phyloP scores from a whole-genome alignment of 2,888 invertebrate genomes.

The Hirtodrosophila cameraria region DNA sequence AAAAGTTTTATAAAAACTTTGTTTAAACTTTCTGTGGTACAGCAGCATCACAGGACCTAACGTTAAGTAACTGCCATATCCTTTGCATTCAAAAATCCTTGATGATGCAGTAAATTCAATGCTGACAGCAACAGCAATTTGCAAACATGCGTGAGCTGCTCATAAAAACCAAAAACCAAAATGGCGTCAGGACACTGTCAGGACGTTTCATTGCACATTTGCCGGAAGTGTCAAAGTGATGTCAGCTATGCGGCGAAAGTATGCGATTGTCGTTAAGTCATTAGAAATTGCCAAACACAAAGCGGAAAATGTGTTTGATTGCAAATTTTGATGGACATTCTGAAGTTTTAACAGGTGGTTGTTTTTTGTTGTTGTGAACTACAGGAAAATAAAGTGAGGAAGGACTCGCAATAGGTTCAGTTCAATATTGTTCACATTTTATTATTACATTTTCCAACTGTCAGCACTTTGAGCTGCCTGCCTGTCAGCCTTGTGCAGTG shows the following conservation, averaged over 20 bases:
- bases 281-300: slow-evolving; percentile 35
- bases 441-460: slow-evolving; percentile 26
- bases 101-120: slow-evolving; percentile 56
- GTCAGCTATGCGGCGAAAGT: slow-evolving; percentile 6
- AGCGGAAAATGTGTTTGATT: background rate
- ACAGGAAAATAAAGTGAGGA: too few relatives aligned
- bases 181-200: slow-evolving; percentile 30
- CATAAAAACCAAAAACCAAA: slow-evolving; percentile 46
- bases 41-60: background rate
- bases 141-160: slow-evolving; percentile 24
- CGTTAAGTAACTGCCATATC: background rate
- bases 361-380: background rate
- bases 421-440: slow-evolving; percentile 37
- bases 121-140: slow-evolving; percentile 15
- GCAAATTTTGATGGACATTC: slow-evolving; percentile 1
- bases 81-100: slow-evolving; percentile 36
- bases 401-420: background rate
- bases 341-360: slow-evolving; percentile 9
- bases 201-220: slow-evolving; percentile 13
- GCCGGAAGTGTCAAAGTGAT: slow-evolving; percentile 12
- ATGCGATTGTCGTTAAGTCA: slow-evolving; percentile 29
- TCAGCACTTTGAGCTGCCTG: slow-evolving; percentile 16
- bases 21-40: slow-evolving; percentile 38
- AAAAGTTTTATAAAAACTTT: slow-evolving; percentile 49
- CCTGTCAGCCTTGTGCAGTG: slow-evolving; percentile 18